Percentiles rank a stretch among this genome's conserved stretches.
These are phyloP conservation scores for Stenichneumon culpator DNA, from an alignment of 2,888 invertebrate genomes.

Conservation along the genomic window DNA sequence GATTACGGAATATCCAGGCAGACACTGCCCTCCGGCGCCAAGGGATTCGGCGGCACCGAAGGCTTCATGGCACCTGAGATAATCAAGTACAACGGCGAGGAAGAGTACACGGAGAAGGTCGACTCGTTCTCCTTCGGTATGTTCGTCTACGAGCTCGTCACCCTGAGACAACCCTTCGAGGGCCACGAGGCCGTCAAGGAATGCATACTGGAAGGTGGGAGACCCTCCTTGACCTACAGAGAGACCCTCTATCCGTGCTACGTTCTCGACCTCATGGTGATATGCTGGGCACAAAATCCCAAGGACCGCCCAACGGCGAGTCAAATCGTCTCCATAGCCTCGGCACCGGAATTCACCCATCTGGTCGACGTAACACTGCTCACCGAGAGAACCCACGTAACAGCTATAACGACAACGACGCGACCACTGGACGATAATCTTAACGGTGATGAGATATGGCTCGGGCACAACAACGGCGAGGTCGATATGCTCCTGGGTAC, in stretches of 20 bases:
- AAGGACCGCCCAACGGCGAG: slow-evolving; percentile 96
- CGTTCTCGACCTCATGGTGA: slow-evolving; percentile 97
- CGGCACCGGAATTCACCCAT: slow-evolving; percentile 97
- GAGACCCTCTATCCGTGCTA: slow-evolving; percentile 95
- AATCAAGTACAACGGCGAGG: slow-evolving; percentile 98
- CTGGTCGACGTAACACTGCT: slow-evolving; percentile 92
- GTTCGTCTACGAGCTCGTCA: slow-evolving; percentile 98
- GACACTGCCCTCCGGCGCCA: slow-evolving; percentile 95
- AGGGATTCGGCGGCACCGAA: slow-evolving; percentile 99
- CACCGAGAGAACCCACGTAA: slow-evolving; percentile 89
- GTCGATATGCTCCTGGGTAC: slow-evolving; percentile 88
- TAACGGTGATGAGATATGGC: slow-evolving; percentile 89
- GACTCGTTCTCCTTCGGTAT: slow-evolving; percentile 99
- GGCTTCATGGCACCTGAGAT: slow-evolving; percentile 99
- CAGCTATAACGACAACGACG: slow-evolving; percentile 86
- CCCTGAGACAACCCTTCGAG: slow-evolving; percentile 97
- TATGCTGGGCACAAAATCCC: slow-evolving; percentile 97
- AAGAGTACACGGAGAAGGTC: slow-evolving; percentile 99
- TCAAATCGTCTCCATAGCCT: slow-evolving; percentile 96
- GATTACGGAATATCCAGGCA: slow-evolving; percentile 98
- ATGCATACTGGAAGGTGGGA: slow-evolving; percentile 96
- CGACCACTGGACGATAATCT: slow-evolving; percentile 80
- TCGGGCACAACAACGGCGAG: slow-evolving; percentile 89
- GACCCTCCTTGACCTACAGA: slow-evolving; percentile 94
- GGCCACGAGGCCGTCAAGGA: slow-evolving; percentile 99